A percentile compares a stretch with the other conserved stretches of the same genome.
Evolutionary conservation across 2,888 invertebrate species (phyloP).

Genomic region (Omphaloscelis lunosa): DNA sequence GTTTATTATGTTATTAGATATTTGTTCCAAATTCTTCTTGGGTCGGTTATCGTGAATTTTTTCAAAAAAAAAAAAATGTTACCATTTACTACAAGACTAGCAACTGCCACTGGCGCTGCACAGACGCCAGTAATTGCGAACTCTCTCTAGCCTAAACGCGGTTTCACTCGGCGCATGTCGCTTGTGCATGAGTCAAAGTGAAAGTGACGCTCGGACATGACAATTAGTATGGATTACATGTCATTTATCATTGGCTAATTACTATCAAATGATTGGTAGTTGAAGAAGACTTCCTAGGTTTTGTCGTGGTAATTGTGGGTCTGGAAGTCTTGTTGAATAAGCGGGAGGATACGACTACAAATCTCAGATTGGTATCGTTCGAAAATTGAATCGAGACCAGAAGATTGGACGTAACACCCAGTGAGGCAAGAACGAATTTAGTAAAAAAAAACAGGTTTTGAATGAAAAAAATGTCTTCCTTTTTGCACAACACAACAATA

Average conservation of each 20-base stretch:
- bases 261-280: slow-evolving; percentile 43
- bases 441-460: neutral
- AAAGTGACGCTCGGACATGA: slow-evolving; percentile 70
- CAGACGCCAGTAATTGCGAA: slow-evolving; percentile 65
- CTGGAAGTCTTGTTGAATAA: neutral
- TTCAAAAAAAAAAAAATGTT: slow-evolving; percentile 20
- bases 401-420: neutral
- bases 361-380: neutral
- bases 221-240: slow-evolving; percentile 69
- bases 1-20: slow-evolving; percentile 1
- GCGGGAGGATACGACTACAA: neutral
- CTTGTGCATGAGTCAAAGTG: slow-evolving; percentile 70
- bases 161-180: slow-evolving; percentile 65
- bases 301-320: slow-evolving; percentile 11
- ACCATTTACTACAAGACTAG: slow-evolving; percentile 25
- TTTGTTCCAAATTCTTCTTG: slow-evolving; percentile 1
- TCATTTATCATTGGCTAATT: slow-evolving; percentile 65
- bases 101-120: slow-evolving; percentile 14
- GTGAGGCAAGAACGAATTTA: neutral
- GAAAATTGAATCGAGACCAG: neutral
- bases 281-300: slow-evolving; percentile 21
- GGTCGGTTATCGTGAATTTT: slow-evolving; percentile 20
- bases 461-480: neutral
- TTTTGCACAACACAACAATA: neutral
- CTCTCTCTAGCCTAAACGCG: slow-evolving; percentile 64